Conservation (phyloP, 1,140 invertebrate genomes). For the Nilaparvata lugens region DNA sequence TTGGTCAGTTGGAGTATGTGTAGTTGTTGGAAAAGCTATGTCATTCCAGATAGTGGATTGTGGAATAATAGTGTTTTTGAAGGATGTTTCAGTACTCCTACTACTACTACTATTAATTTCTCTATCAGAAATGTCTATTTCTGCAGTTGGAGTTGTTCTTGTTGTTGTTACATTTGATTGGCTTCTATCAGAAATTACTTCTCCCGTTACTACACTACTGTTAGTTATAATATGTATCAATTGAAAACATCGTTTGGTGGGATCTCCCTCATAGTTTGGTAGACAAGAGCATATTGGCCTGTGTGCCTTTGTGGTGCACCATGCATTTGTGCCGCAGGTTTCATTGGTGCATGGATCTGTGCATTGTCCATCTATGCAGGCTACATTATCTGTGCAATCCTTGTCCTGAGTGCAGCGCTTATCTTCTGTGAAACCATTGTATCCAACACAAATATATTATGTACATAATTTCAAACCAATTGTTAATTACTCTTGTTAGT, state of each 20-base stretch:
- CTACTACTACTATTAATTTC: no score
- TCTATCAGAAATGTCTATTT: no score
- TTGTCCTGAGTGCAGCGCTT: constrained; percentile 45
- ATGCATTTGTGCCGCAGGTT: constrained; percentile 45
- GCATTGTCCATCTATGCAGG: constrained; percentile 53
- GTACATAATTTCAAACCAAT: constrained; percentile 7
- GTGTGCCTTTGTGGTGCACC: constrained; percentile 47
- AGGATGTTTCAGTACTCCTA: no score
- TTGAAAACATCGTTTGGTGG: constrained; percentile 31
- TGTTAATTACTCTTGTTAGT: background rate
- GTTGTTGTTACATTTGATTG: no score
- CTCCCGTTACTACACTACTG: background rate
- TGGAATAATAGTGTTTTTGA: no score
- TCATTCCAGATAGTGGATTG: no score
- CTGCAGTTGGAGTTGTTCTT: no score
- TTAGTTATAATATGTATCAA: constrained; percentile 3
- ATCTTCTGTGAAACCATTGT: constrained; percentile 22
- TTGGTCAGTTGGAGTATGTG: no score
- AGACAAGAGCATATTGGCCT: constrained; percentile 42
- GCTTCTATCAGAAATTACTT: background rate
- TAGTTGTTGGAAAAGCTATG: no score
- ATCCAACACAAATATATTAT: constrained; percentile 14
- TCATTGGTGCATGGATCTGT: constrained; percentile 48
- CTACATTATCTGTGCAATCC: constrained; percentile 53
- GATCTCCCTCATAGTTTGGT: constrained; percentile 31